Evolutionary conservation across 2,113 vertebrate species (phyloP).

Genomic region (Bufo bufo): DNA sequence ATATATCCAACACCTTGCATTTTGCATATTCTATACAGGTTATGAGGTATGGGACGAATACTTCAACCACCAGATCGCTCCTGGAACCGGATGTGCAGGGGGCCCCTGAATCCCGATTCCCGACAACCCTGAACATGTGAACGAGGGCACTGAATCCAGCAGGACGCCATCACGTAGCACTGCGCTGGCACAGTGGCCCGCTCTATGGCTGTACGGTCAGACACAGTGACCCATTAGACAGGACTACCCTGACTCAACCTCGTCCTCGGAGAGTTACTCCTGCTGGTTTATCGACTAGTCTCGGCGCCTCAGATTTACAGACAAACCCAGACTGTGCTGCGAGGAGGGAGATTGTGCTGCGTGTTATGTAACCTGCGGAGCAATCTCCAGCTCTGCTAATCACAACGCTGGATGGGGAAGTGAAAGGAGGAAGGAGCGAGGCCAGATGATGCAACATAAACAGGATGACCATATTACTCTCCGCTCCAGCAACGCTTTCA

Average conservation of each 20-base stretch:
- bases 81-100: too few relatives aligned
- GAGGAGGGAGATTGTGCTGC: background rate
- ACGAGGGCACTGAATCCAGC: too few relatives aligned
- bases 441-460: background rate
- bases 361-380: background rate
- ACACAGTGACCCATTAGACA: background rate
- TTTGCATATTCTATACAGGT: too few relatives aligned
- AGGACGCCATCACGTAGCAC: too few relatives aligned
- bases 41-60: too few relatives aligned
- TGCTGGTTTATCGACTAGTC: background rate
- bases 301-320: background rate
- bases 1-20: too few relatives aligned
- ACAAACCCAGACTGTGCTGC: background rate
- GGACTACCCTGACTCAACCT: background rate
- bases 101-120: too few relatives aligned
- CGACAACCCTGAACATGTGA: too few relatives aligned
- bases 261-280: background rate
- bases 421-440: constrained; percentile 1
- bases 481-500: background rate
- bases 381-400: background rate
- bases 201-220: background rate
- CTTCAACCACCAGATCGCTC: too few relatives aligned
- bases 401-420: background rate
- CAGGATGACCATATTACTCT: background rate
- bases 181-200: too few relatives aligned